Percentiles rank a stretch among this genome's conserved stretches.
Conservation (phyloP, 2,797 vertebrate species). For the Coranthus polyacanthus region DNA sequence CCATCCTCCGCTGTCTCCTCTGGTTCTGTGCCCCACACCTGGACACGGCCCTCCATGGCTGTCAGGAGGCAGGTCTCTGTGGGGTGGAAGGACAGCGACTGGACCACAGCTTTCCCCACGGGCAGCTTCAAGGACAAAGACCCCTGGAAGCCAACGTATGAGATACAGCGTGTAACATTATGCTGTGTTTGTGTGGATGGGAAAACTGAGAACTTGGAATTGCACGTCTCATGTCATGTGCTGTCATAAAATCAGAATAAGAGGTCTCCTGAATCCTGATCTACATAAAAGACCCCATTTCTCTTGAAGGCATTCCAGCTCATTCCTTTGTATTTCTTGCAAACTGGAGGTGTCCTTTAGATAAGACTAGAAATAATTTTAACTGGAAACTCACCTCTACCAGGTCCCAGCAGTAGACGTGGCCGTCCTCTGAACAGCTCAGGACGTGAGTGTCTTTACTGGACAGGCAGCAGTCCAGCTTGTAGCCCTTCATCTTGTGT, state of each 20-base stretch:
- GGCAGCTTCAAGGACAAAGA: conserved; percentile 85
- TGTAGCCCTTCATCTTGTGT: conserved; percentile 92
- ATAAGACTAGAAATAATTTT: no score
- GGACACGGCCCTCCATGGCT: conserved; percentile 86
- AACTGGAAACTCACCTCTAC: conserved; percentile 81
- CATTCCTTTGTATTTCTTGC: no score
- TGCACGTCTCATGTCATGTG: no score
- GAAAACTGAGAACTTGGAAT: no score
- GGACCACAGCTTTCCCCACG: conserved; percentile 89
- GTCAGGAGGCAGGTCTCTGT: conserved; percentile 87
- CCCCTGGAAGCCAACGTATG: conserved; percentile 88
- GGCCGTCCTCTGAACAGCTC: conserved; percentile 94
- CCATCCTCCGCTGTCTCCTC: conserved; percentile 70
- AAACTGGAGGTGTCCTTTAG: no score
- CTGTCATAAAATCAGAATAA: no score
- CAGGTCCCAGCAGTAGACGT: conserved; percentile 92
- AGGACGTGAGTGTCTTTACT: conserved; percentile 91
- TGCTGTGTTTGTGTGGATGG: no score
- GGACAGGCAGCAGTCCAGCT: conserved; percentile 93
- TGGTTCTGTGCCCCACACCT: conserved; percentile 88
- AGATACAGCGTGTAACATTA: no score
- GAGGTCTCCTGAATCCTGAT: no score
- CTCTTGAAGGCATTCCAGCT: no score
- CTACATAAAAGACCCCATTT: no score
- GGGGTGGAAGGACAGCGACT: conserved; percentile 92